These are phyloP conservation scores for Bombus sibiricus DNA, from an alignment of 1,140 invertebrate species.

Conservation along the genomic window DNA sequence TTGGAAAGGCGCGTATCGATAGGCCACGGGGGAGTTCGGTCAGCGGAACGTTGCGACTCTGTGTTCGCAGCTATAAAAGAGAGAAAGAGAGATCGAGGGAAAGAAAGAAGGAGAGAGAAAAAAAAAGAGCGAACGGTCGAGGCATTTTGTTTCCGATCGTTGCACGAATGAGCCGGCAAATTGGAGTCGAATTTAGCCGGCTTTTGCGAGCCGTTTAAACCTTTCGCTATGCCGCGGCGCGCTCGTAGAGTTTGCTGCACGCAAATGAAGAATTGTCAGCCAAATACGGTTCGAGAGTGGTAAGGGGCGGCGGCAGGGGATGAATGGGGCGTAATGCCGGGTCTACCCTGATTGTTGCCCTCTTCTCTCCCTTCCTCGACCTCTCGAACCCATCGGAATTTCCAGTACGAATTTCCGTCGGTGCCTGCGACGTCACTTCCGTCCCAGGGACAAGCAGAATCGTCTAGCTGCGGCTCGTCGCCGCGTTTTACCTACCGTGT, in stretches of 20 bases:
- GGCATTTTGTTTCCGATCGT: conserved; percentile 56
- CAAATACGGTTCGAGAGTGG: conserved; percentile 74
- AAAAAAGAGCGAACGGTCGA: conserved; percentile 16
- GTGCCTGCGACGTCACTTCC: conserved; percentile 79
- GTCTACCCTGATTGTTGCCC: conserved; percentile 81
- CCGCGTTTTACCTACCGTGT: conserved; percentile 37
- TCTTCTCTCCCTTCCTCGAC: conserved; percentile 67
- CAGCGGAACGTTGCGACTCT: conserved; percentile 37
- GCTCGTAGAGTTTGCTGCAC: conserved; percentile 77
- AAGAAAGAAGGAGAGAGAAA: not conserved
- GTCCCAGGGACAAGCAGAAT: conserved; percentile 74
- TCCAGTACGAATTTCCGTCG: conserved; percentile 78
- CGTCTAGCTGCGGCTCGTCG: conserved; percentile 48
- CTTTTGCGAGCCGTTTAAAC: conserved; percentile 69
- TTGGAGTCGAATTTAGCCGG: conserved; percentile 47
- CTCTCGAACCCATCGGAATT: conserved; percentile 79
- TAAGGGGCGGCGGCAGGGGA: conserved; percentile 69
- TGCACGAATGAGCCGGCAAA: conserved; percentile 56
- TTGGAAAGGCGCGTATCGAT: conserved; percentile 45
- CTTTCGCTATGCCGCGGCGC: conserved; percentile 69
- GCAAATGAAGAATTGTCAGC: conserved; percentile 83
- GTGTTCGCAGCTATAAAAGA: not conserved
- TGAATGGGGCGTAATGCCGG: conserved; percentile 82
- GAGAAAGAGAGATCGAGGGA: not conserved
- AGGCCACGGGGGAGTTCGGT: conserved; percentile 31